Conservation (phyloP, 1,140 invertebrate genomes). For the Meloidogyne hapla region DNA sequence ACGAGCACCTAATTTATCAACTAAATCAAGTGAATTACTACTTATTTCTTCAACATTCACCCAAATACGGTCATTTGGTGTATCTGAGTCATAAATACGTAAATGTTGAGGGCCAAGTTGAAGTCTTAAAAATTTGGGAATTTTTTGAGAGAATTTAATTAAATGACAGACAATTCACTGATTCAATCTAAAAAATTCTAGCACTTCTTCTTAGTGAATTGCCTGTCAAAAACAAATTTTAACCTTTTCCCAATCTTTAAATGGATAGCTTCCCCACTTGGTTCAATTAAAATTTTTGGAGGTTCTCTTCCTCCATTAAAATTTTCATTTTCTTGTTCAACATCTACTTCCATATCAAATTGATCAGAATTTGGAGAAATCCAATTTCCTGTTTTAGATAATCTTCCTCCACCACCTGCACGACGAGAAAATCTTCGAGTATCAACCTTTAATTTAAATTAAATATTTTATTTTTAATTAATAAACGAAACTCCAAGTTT, state of each 20-base stretch:
- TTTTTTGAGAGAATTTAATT: too few species aligned
- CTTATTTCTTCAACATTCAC: constrained; percentile 34
- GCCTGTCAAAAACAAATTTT: neutral
- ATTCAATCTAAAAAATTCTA: neutral
- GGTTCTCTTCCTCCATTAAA: neutral
- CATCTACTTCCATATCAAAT: constrained; percentile 38
- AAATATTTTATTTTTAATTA: constrained; percentile 8
- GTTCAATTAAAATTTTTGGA: constrained; percentile 10
- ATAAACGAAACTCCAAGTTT: constrained; percentile 36
- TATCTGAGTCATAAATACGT: constrained; percentile 50
- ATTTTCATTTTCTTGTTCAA: neutral
- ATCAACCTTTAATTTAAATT: neutral
- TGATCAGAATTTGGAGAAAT: constrained; percentile 12
- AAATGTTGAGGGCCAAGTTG: constrained; percentile 40
- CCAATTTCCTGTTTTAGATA: neutral
- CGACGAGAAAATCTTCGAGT: neutral
- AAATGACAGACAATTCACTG: too few species aligned
- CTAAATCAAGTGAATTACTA: constrained; percentile 27
- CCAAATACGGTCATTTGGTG: constrained; percentile 44
- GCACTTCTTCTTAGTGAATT: neutral
- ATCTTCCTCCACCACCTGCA: neutral
- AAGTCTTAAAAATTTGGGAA: constrained; percentile 14
- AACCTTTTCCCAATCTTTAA: constrained; percentile 45
- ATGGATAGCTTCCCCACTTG: constrained; percentile 38
- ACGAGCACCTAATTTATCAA: constrained; percentile 20